Evolutionary conservation across 1,140 invertebrate species (phyloP), one percentile per base, ranked within the genome.

Genomic region (Leptinotarsa texana): DNA sequence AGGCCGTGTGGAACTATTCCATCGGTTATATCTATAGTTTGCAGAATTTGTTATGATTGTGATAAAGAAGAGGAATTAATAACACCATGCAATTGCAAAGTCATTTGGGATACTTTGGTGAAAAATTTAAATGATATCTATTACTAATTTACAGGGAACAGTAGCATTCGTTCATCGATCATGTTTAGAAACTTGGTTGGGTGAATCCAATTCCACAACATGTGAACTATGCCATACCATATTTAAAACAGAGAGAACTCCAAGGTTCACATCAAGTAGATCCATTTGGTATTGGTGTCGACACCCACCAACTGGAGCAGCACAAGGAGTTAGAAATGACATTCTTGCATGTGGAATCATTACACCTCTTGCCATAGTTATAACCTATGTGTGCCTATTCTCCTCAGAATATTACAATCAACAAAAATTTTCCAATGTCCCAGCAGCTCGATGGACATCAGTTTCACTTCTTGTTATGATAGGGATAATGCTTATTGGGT

Each of bases 141-240:
- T 74, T 69, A 61, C n/a, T 74, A 72, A 62, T 75, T 79, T 75
- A n/a, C 68, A 85, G 84, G 92, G 92, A 15, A 90, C 90, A 24
- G 88, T 94, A 79, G 91, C 91, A 11, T 87, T 89, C 72, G 89
- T 93, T 33, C 92, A 93, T 84, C 83, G 89, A 71, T 84, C 86
- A 18, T 93, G 92, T 82, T 84, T 94, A 63, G 92, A 93, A 84
- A 87, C 87, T 76, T 94, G 92, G 92, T 86, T 94, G 71, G 87
- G 89, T 74, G 88, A 90, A 80, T 89, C 89, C 5, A 88, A 87
- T 73, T 87, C 88, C 15, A 88, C 87, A 48, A 84, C 86, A 73
- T 91, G 90, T 84, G 90, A 91, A 85, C 85, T 91, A 21, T 91
- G 90, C 79, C 86, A 89, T 22, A 87, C 88, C 74, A 86, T 88